These are phyloP conservation scores for Cyclargus thomasi DNA, from an alignment of 1,140 invertebrate species.

Conservation along the genomic window DNA sequence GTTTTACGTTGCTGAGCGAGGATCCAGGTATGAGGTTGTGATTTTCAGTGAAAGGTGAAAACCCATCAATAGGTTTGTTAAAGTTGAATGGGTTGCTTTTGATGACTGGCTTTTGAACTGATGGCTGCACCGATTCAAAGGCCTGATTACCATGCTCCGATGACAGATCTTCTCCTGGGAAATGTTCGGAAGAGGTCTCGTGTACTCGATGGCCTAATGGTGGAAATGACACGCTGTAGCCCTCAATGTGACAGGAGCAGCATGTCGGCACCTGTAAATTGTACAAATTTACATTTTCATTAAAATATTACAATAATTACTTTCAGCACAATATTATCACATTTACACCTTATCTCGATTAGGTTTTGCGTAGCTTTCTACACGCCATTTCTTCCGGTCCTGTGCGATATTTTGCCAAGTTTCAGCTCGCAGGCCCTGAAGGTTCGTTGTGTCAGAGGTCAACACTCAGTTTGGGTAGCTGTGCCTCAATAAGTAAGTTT, in stretches of 20 bases:
- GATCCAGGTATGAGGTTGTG: slow-evolving; percentile 57
- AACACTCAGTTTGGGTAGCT: too few relatives aligned
- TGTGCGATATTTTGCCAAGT: too few relatives aligned
- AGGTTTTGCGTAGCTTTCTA: too few relatives aligned
- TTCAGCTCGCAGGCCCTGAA: too few relatives aligned
- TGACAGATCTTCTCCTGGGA: slow-evolving; percentile 68
- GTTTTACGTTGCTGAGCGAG: slow-evolving; percentile 40
- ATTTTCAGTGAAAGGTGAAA: slow-evolving; percentile 48
- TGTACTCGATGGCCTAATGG: slow-evolving; percentile 66
- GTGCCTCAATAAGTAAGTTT: too few relatives aligned
- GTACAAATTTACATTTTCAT: not conserved
- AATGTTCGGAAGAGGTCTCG: slow-evolving; percentile 66
- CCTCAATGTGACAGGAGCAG: slow-evolving; percentile 89
- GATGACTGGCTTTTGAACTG: slow-evolving; percentile 48
- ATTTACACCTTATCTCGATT: too few relatives aligned
- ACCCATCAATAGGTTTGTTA: slow-evolving; percentile 49
- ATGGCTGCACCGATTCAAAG: slow-evolving; percentile 62
- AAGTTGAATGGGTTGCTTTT: slow-evolving; percentile 47
- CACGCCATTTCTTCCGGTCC: too few relatives aligned
- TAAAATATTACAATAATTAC: not conserved
- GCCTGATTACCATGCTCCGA: slow-evolving; percentile 61
- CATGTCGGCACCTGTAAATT: slow-evolving; percentile 82
- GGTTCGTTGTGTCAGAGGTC: too few relatives aligned
- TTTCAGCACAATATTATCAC: too few relatives aligned
- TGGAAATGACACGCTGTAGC: slow-evolving; percentile 81